Evolutionary conservation across 2,797 vertebrate species (phyloP).

Genomic region (Bovichtus diacanthus): DNA sequence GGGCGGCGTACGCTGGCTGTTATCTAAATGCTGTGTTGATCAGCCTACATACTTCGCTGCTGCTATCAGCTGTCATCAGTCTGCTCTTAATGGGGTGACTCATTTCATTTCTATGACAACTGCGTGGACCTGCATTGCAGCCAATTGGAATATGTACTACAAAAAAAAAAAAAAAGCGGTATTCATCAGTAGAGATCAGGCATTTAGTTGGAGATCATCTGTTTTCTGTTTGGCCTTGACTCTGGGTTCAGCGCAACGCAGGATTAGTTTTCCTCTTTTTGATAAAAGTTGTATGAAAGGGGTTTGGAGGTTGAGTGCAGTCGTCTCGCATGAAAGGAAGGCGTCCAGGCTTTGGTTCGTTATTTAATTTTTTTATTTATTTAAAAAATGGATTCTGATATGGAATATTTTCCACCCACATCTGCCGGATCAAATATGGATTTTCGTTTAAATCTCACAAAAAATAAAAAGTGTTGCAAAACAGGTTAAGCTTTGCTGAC

Average conservation of each 20-base stretch:
- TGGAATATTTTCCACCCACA: background rate
- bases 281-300: background rate
- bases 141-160: background rate
- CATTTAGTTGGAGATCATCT: background rate
- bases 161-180: background rate
- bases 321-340: background rate
- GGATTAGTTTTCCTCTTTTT: background rate
- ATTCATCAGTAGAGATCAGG: slow-evolving; percentile 11
- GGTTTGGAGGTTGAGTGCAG: background rate
- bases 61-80: slow-evolving; percentile 56
- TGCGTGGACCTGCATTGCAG: slow-evolving; percentile 30
- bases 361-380: no score
- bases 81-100: slow-evolving; percentile 56
- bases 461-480: background rate
- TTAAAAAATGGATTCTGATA: no score
- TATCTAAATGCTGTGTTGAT: slow-evolving; percentile 45
- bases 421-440: background rate
- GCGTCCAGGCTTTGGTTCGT: background rate
- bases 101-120: slow-evolving; percentile 81
- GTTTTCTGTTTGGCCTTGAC: background rate
- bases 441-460: background rate
- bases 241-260: background rate
- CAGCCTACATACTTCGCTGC: slow-evolving; percentile 51
- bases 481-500: background rate
- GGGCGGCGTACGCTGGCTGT: slow-evolving; percentile 22